Evolutionary conservation across 2,113 vertebrate genomes (phyloP).

Genomic region (Dromaius novaehollandiae): DNA sequence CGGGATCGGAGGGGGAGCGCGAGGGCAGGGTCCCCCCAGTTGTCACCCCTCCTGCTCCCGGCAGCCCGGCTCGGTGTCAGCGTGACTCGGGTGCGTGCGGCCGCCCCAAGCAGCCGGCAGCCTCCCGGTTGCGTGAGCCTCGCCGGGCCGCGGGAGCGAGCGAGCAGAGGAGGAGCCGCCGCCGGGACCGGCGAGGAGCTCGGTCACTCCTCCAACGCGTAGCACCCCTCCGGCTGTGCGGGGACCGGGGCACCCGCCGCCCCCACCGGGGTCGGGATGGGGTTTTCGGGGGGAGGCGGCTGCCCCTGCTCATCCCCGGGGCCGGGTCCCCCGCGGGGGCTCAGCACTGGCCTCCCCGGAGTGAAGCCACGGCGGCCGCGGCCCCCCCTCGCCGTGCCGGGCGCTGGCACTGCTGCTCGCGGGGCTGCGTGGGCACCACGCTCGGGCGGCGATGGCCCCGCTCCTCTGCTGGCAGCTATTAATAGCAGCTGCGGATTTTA

Average conservation of each 20-base stretch:
- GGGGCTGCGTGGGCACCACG: not conserved
- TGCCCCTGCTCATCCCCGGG: rapidly evolving
- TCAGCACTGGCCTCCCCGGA: rapidly evolving
- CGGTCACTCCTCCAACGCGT: constrained; percentile 3
- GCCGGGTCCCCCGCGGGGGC: not conserved
- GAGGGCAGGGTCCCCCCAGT: not conserved
- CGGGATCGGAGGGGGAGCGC: rapidly evolving
- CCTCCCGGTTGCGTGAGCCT: constrained; percentile 2
- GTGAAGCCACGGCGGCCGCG: not conserved
- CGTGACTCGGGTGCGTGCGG: not conserved
- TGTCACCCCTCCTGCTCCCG: not conserved
- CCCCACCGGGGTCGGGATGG: rapidly evolving
- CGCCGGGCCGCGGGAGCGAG: constrained; percentile 2
- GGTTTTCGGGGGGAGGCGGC: not conserved
- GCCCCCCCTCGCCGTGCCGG: not conserved
- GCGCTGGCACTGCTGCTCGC: rapidly evolving
- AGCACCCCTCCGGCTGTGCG: not conserved
- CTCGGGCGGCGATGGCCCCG: not conserved
- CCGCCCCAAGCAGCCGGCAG: not conserved
- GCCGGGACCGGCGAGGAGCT: not conserved
- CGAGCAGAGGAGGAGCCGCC: constrained; percentile 35
- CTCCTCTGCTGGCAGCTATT: constrained; percentile 51
- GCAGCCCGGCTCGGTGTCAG: rapidly evolving
- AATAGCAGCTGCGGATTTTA: constrained; percentile 58
- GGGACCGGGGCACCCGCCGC: too few species aligned